These are phyloP conservation scores for Colistium nudipinnis DNA, from an alignment of 2,113 vertebrate species.

Conservation along the genomic window DNA sequence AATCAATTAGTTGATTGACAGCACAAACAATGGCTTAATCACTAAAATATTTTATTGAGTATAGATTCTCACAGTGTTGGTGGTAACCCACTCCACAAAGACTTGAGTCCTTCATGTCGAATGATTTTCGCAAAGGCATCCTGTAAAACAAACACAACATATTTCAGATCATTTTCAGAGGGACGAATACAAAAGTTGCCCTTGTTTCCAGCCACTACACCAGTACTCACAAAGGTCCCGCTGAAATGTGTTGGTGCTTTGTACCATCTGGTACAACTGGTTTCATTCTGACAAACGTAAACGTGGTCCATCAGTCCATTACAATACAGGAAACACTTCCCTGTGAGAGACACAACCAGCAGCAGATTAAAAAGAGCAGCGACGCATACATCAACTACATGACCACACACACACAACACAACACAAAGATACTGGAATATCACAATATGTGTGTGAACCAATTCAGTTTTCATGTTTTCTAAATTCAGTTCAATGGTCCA, in stretches of 20 bases:
- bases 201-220: too few relatives aligned
- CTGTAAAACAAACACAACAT: constrained; percentile 66
- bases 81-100: constrained; percentile 95
- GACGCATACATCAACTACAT: not conserved
- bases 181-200: not conserved
- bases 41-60: not conserved
- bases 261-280: constrained; percentile 88
- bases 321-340: constrained; percentile 96
- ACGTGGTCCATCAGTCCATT: constrained; percentile 93
- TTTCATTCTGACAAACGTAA: constrained; percentile 90
- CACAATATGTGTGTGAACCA: not conserved
- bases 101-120: constrained; percentile 89
- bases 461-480: not conserved
- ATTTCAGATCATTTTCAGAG: not conserved
- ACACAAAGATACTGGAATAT: not conserved
- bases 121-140: constrained; percentile 97
- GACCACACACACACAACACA: not conserved
- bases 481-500: not conserved
- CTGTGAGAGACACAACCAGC: constrained; percentile 64
- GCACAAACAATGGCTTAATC: too few relatives aligned
- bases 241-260: constrained; percentile 88
- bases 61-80: constrained; percentile 93
- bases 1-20: not conserved
- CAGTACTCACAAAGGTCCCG: constrained; percentile 87
- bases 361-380: not conserved